Conservation (phyloP, 2,888 invertebrate species). For the Caprella mutica region DNA sequence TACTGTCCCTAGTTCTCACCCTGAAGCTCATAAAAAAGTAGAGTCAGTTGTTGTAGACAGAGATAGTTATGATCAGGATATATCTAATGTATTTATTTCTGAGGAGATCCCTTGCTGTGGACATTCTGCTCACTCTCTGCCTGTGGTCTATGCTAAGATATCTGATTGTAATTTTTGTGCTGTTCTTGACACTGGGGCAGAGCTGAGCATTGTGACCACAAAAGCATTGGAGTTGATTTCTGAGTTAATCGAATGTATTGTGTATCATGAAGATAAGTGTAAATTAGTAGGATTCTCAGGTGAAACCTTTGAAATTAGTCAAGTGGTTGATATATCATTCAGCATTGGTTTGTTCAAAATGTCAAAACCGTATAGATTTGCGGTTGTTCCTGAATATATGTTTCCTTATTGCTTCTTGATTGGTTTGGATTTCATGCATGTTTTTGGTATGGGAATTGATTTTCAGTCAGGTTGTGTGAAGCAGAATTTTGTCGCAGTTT, state of each 20-base stretch:
- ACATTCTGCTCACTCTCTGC: neutral
- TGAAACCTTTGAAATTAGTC: neutral
- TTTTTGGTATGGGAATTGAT: too few species aligned
- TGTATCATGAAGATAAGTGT: neutral
- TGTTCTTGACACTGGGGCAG: neutral
- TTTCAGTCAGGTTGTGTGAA: too few species aligned
- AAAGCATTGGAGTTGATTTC: neutral
- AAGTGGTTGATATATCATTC: neutral
- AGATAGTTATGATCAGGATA: neutral
- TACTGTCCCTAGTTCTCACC: too few species aligned
- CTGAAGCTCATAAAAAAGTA: too few species aligned
- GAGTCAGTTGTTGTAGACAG: too few species aligned
- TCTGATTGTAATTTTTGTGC: neutral
- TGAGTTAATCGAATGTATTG: neutral
- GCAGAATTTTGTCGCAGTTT: too few species aligned
- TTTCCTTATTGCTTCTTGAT: slow-evolving; percentile 4
- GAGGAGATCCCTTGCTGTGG: neutral
- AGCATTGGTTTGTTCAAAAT: neutral
- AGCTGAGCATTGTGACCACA: neutral
- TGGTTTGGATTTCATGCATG: neutral
- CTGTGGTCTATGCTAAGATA: neutral
- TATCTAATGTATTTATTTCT: neutral
- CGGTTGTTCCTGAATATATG: neutral
- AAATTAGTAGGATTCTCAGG: neutral
- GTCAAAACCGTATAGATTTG: neutral